These are phyloP conservation scores for Monochamus alternatus DNA, from an alignment of 2,888 invertebrate genomes.

Conservation along the genomic window DNA sequence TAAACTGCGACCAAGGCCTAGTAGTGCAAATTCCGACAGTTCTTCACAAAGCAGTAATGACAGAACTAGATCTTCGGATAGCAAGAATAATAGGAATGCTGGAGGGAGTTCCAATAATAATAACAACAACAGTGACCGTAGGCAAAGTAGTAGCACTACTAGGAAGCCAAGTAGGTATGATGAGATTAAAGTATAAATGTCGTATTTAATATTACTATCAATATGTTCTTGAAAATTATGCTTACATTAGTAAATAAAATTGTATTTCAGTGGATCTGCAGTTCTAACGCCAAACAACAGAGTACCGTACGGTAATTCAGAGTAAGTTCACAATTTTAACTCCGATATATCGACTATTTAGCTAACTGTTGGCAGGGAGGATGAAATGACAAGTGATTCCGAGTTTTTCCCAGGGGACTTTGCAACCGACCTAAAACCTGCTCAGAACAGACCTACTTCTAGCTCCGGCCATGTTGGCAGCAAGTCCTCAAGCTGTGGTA, in stretches of 20 bases:
- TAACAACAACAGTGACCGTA: not conserved
- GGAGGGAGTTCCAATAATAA: not conserved
- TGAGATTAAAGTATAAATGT: not conserved
- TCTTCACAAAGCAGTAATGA: not conserved
- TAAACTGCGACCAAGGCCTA: slow-evolving; percentile 20
- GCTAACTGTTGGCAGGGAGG: not conserved
- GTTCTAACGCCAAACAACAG: not conserved
- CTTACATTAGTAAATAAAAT: too few species aligned
- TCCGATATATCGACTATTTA: not conserved
- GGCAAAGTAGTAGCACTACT: slow-evolving; percentile 2
- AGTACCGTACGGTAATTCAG: not conserved
- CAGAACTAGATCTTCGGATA: not conserved
- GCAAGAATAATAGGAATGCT: not conserved
- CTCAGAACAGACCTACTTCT: slow-evolving; percentile 37
- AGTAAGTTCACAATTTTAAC: not conserved
- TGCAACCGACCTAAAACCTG: slow-evolving; percentile 36
- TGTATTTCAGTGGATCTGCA: not conserved
- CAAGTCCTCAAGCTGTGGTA: slow-evolving; percentile 66
- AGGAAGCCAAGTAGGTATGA: slow-evolving; percentile 17
- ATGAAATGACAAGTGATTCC: slow-evolving; percentile 14
- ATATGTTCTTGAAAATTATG: too few species aligned
- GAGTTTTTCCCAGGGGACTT: slow-evolving; percentile 64
- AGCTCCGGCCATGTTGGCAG: slow-evolving; percentile 27
- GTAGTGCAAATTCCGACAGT: not conserved
- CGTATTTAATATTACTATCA: too few species aligned